phyloP scores from a whole-genome alignment of 2,797 vertebrate genomes.

The Euthynnus affinis region DNA sequence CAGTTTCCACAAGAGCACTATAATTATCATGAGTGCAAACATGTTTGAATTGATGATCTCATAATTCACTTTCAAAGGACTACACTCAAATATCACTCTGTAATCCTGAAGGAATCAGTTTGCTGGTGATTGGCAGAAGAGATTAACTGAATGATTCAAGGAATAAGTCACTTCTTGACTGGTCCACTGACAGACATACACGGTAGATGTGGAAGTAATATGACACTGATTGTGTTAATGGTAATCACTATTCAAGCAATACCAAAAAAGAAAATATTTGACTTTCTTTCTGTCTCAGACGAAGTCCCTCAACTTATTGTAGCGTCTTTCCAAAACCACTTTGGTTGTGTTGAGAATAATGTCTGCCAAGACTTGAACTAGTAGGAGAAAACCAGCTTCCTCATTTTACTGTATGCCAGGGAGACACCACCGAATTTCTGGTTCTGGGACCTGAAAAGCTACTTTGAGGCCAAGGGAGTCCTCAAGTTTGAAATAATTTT shows the following conservation, averaged over 20 bases:
- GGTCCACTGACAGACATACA: background rate
- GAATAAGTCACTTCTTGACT: background rate
- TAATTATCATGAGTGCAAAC: background rate
- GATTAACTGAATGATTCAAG: conserved; percentile 11
- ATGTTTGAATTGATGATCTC: conserved; percentile 16
- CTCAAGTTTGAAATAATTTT: conserved; percentile 20
- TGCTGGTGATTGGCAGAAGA: background rate
- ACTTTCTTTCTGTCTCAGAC: conserved; percentile 57
- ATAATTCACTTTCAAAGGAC: conserved; percentile 13
- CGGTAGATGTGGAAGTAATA: background rate
- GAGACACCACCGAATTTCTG: conserved; percentile 65
- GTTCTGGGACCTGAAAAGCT: conserved; percentile 36
- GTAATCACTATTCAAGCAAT: conserved; percentile 6
- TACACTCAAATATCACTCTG: background rate
- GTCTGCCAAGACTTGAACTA: conserved; percentile 53
- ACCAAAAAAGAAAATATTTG: conserved; percentile 62
- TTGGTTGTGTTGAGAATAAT: conserved; percentile 58
- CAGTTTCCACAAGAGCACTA: conserved; percentile 7
- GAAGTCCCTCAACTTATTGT: conserved; percentile 56
- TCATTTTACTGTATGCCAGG: conserved; percentile 49
- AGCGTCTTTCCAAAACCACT: conserved; percentile 64
- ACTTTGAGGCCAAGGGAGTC: conserved; percentile 39
- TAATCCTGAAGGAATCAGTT: conserved; percentile 7
- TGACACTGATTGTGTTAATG: background rate
- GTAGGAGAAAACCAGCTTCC: conserved; percentile 49